Percentiles rank a stretch among this genome's conserved stretches.
These are phyloP conservation scores for Patiria pectinifera DNA, from an alignment of 53 echinoderm and acorn worm species.

Conservation along the genomic window DNA sequence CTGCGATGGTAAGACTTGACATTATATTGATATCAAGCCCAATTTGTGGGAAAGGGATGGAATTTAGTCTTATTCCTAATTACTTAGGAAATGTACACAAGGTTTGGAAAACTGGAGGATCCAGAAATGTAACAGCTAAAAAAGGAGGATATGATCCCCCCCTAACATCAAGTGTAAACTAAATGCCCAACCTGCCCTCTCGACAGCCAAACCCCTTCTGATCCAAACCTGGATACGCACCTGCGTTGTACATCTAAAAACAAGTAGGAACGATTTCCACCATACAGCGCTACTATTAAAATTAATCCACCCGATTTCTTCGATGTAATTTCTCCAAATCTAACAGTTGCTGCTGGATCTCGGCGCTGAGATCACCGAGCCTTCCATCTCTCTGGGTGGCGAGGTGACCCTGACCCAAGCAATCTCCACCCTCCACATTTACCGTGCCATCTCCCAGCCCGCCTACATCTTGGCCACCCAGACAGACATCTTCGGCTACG, in stretches of 20 bases:
- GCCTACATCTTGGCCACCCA: constrained; percentile 49
- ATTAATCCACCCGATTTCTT: not conserved
- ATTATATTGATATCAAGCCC: not conserved
- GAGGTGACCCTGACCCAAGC: constrained; percentile 51
- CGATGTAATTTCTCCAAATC: not conserved
- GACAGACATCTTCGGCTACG: constrained; percentile 46
- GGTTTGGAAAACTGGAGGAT: too few relatives aligned
- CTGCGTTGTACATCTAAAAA: too few relatives aligned
- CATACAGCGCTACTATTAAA: too few relatives aligned
- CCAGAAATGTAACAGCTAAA: too few relatives aligned
- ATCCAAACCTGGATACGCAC: too few relatives aligned
- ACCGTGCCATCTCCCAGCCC: constrained; percentile 51
- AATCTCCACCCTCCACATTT: constrained; percentile 34
- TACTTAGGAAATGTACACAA: too few relatives aligned
- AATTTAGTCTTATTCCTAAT: too few relatives aligned
- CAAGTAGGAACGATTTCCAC: too few relatives aligned
- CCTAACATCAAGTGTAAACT: too few relatives aligned
- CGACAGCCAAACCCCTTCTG: too few relatives aligned
- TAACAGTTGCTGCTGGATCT: constrained; percentile 13
- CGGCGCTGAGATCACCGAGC: constrained; percentile 7
- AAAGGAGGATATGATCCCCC: too few relatives aligned
- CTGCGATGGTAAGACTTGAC: not conserved
- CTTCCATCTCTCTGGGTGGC: constrained; percentile 21
- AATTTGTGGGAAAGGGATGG: not conserved
- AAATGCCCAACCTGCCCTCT: too few relatives aligned